Base-by-base conservation (phyloP, 2,888 invertebrate species). In the Palloptera scutellata region DNA sequence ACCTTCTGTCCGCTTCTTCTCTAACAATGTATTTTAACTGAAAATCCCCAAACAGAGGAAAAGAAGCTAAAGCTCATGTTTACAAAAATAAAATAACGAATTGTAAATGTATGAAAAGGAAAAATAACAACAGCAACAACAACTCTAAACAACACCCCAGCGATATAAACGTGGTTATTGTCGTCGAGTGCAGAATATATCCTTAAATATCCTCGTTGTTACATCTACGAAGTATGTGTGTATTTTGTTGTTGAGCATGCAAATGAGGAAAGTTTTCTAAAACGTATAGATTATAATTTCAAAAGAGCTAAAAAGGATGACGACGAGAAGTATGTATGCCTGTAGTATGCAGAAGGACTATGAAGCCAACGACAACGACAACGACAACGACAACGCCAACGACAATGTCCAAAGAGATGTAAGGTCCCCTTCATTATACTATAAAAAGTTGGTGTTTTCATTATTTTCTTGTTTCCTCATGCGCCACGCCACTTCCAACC, bases 401-500 rank as follows among this genome's bases (percentile, higher is more conserved):
- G 15, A 45, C 6, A 11, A 61, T 41, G 45, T 9, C 42, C 41
- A 63, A 20, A 54, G 30, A 55, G 53, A 48, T 55, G 72, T 69
- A 76, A 71, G 74, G 75, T 74, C 78, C 75, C 78, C 75, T 79
- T 79, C 79, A 79, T 79, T 80, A 79, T n/a, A n/a, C n/a, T n/a
- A n/a, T 78, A 60, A 76, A 76, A 79, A 78, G 80, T 79, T 78
- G 79, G 75, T 76, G 79, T 76, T 79, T 79, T 79, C 79, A 79
- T 79, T 79, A 79, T 78, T 77, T 78, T 80, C 75, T 77, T 78
- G 73, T 70, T 66, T 55, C 69, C 58, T 71, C 73, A 69, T 61
- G 48, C 61, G 54, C 53, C 59, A 53, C 17, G 41, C 59, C 40
- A 12, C 51, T 13, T 42, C 15, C 48, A 13, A 45, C 48, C 40